Conservation (phyloP, 2,888 invertebrate genomes). For the Drosophila picticornis region DNA sequence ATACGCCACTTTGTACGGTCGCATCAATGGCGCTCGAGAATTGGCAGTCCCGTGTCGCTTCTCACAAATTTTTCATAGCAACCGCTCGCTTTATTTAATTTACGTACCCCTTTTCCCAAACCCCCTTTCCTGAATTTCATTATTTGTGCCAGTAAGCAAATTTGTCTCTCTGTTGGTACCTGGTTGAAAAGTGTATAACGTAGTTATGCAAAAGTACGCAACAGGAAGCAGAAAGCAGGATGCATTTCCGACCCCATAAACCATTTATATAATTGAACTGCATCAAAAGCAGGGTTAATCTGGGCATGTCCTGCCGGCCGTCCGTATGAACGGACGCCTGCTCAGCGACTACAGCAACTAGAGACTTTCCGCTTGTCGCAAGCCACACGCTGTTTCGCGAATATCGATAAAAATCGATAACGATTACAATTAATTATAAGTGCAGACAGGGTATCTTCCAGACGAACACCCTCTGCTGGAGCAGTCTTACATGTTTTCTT, state of each 20-base stretch:
- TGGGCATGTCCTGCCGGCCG: background rate
- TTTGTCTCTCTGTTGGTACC: background rate
- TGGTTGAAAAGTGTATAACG: background rate
- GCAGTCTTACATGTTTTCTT: background rate
- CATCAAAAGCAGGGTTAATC: background rate
- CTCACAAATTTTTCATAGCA: slow-evolving; percentile 37
- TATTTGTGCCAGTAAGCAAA: background rate
- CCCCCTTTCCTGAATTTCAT: background rate
- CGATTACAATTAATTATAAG: background rate
- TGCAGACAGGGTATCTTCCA: background rate
- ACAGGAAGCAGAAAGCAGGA: background rate
- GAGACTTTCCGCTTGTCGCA: background rate
- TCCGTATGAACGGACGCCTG: no score
- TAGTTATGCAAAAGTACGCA: background rate
- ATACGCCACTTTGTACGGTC: slow-evolving; percentile 40
- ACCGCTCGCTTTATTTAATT: slow-evolving; percentile 6
- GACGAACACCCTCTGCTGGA: background rate
- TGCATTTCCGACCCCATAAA: background rate
- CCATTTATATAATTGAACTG: background rate
- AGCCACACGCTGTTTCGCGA: background rate
- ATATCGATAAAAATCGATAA: background rate
- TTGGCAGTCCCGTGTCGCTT: slow-evolving; percentile 33
- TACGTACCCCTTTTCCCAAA: background rate
- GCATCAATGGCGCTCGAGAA: slow-evolving; percentile 41
- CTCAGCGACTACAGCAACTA: no score